A percentile compares a stretch with the other conserved stretches of the same genome.
These are phyloP conservation scores for Amazona ochrocephala DNA, from an alignment of 2,797 vertebrate species.

Conservation along the genomic window DNA sequence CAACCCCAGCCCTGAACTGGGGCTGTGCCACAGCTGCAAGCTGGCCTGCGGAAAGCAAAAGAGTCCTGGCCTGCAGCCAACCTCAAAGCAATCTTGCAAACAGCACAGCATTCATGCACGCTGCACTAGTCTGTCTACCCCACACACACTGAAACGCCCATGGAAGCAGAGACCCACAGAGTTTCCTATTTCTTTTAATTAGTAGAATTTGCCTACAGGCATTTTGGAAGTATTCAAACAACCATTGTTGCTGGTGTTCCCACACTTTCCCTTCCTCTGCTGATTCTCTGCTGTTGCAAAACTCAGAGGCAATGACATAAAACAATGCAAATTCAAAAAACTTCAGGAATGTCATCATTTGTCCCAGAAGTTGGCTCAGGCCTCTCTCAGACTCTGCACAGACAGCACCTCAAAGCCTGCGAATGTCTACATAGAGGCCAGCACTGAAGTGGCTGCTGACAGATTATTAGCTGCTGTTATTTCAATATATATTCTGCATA, in stretches of 20 bases:
- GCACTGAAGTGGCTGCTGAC: slow-evolving; percentile 13
- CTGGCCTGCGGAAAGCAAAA: rapidly evolving
- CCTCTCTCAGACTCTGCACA: neutral
- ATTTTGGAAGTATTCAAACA: neutral
- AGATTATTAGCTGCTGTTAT: neutral
- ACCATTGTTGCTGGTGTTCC: neutral
- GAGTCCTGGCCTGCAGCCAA: neutral
- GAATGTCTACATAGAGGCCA: slow-evolving; percentile 2
- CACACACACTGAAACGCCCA: neutral
- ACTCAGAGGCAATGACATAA: neutral
- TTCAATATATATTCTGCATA: slow-evolving; percentile 43
- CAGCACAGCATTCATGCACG: neutral
- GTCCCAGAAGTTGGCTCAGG: neutral
- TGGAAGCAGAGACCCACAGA: neutral
- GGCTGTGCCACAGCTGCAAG: rapidly evolving
- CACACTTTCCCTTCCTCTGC: slow-evolving; percentile 29
- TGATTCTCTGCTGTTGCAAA: neutral
- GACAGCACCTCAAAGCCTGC: slow-evolving; percentile 34
- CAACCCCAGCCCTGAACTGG: rapidly evolving
- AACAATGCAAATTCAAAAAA: neutral
- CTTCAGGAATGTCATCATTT: neutral
- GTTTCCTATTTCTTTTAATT: slow-evolving; percentile 19
- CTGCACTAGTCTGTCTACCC: neutral
- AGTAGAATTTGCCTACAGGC: neutral
- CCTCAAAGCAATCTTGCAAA: neutral